Percentiles rank a stretch among this genome's conserved stretches.
These are phyloP conservation scores for Sternarchorhynchus goeldii DNA, from an alignment of 2,797 vertebrate species.

Conservation along the genomic window DNA sequence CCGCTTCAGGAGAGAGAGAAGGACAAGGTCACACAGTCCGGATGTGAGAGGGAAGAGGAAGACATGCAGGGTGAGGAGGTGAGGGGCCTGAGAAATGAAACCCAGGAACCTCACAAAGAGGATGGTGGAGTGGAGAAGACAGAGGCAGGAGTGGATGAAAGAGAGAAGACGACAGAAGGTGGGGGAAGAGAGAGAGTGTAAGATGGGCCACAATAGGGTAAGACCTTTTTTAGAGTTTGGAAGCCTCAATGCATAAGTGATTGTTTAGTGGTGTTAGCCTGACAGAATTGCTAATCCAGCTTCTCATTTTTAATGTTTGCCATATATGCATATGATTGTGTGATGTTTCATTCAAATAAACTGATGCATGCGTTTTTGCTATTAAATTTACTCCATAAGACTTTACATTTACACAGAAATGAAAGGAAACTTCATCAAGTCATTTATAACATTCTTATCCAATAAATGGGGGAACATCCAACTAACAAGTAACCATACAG, in stretches of 20 bases:
- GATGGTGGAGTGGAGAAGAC: conserved; percentile 14
- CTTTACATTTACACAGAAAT: no score
- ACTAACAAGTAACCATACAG: no score
- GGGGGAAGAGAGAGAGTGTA: conserved; percentile 23
- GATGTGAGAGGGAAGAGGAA: not conserved
- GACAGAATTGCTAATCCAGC: not conserved
- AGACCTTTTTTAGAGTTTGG: conserved; percentile 17
- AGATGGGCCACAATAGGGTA: conserved; percentile 58
- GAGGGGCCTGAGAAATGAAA: conserved; percentile 15
- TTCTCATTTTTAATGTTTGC: no score
- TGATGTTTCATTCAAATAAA: no score
- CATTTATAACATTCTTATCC: no score
- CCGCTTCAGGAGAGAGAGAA: not conserved
- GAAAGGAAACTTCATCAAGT: no score
- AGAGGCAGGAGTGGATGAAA: not conserved
- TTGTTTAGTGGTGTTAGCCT: not conserved
- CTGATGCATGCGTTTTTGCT: no score
- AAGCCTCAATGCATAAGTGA: no score
- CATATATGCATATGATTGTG: no score
- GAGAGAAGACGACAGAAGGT: conserved; percentile 1
- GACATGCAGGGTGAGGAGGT: conserved; percentile 3
- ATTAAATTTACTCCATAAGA: no score
- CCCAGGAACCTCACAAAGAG: conserved; percentile 19
- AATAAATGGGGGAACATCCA: no score
- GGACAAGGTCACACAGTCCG: not conserved